Percentiles rank a stretch among this genome's conserved stretches.
These are phyloP conservation scores for Ethmia dodecea DNA, from an alignment of 2,888 invertebrate genomes.

Conservation along the genomic window DNA sequence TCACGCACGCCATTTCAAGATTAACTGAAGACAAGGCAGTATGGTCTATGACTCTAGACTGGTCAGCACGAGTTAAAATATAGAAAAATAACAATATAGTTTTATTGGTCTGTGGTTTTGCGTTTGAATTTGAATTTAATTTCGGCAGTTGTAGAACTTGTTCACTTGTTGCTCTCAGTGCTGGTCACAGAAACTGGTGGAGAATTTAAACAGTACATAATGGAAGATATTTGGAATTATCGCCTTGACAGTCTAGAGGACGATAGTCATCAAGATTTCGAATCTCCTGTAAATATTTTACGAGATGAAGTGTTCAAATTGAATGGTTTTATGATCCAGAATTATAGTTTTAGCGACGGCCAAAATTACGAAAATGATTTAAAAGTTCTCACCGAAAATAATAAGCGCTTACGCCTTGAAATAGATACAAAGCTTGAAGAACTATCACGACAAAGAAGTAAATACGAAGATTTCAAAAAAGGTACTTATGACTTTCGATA, in stretches of 20 bases:
- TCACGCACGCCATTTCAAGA: too few relatives aligned
- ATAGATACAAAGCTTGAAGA: constrained; percentile 46
- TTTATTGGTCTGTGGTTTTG: too few relatives aligned
- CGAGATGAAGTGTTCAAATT: constrained; percentile 30
- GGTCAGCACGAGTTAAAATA: too few relatives aligned
- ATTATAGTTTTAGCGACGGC: constrained; percentile 22
- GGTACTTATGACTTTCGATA: constrained; percentile 27
- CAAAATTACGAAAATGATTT: constrained; percentile 47
- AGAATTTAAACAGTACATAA: constrained; percentile 1
- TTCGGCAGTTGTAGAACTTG: too few relatives aligned
- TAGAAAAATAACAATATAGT: too few relatives aligned
- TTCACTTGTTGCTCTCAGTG: too few relatives aligned
- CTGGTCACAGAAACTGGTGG: too few relatives aligned
- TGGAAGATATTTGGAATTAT: constrained; percentile 43
- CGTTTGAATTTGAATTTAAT: too few relatives aligned
- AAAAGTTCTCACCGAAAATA: constrained; percentile 39
- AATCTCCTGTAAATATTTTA: constrained; percentile 27
- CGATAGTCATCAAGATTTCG: constrained; percentile 28
- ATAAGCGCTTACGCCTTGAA: constrained; percentile 43
- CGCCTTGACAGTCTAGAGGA: constrained; percentile 25
- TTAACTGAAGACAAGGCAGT: too few relatives aligned
- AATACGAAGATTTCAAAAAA: constrained; percentile 53
- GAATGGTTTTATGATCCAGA: constrained; percentile 34
- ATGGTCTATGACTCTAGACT: too few relatives aligned
- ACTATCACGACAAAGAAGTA: constrained; percentile 36